Conservation (phyloP, 2,797 vertebrate genomes). For the Todus mexicanus region DNA sequence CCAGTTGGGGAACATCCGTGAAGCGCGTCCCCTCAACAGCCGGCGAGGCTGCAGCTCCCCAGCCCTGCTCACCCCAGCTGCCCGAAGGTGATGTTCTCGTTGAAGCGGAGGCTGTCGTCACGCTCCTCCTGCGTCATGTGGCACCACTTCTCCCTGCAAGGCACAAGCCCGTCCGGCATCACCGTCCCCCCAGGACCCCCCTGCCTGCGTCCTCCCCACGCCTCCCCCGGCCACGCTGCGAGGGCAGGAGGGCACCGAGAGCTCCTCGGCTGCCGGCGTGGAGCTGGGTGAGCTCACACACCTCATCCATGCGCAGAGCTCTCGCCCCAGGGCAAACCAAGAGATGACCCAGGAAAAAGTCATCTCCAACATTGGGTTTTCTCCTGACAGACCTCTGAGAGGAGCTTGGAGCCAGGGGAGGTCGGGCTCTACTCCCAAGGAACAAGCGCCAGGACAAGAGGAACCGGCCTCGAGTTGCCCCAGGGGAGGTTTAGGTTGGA, state of each 20-base stretch:
- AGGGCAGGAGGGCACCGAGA: background rate
- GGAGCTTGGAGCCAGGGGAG: background rate
- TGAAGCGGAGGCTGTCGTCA: constrained; percentile 90
- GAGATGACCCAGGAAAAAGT: background rate
- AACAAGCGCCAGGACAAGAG: background rate
- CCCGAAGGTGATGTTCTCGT: constrained; percentile 97
- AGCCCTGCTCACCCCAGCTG: constrained; percentile 87
- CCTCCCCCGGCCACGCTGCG: background rate
- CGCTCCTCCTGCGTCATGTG: constrained; percentile 97
- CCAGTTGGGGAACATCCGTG: rapidly evolving
- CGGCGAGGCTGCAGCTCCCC: background rate
- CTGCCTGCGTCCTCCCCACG: background rate
- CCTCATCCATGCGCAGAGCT: background rate
- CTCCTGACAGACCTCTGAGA: background rate
- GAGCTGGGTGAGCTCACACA: background rate
- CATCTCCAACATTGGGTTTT: background rate
- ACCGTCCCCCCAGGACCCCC: rapidly evolving
- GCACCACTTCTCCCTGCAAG: constrained; percentile 94
- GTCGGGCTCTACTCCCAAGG: background rate
- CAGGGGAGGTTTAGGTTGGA: no score
- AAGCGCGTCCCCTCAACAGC: background rate
- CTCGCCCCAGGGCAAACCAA: background rate
- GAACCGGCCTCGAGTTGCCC: background rate
- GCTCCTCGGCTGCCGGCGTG: background rate
- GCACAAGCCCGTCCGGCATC: background rate